Conservation (phyloP, 2,888 invertebrate genomes). For the Dicyrtoma fusca region DNA sequence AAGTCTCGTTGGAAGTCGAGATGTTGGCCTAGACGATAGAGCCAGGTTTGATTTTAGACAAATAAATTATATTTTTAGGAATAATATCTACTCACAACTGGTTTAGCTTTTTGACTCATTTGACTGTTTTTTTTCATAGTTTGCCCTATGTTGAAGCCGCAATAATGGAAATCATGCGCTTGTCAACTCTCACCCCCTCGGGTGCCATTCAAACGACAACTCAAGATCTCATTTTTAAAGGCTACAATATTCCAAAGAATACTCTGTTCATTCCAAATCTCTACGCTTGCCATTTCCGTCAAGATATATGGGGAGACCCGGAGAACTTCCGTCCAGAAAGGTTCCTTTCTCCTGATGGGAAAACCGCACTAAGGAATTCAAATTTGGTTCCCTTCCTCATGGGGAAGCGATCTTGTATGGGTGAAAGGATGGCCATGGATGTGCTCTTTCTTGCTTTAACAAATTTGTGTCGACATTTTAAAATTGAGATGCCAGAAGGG, state of each 20-base stretch:
- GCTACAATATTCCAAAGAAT: neutral
- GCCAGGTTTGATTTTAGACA: neutral
- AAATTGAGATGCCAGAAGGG: too few relatives aligned
- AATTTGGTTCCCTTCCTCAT: too few relatives aligned
- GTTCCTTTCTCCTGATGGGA: neutral
- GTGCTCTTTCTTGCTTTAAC: too few relatives aligned
- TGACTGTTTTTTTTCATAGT: too few relatives aligned
- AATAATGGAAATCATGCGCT: neutral
- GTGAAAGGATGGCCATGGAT: too few relatives aligned
- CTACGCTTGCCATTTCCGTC: neutral
- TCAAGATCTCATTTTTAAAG: neutral
- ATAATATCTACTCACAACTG: too few relatives aligned
- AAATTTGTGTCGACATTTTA: too few relatives aligned
- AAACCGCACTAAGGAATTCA: too few relatives aligned
- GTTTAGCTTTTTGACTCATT: too few relatives aligned
- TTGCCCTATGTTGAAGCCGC: neutral
- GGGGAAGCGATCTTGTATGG: too few relatives aligned
- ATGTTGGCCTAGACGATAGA: neutral
- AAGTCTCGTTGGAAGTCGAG: neutral
- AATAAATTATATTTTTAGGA: too few relatives aligned
- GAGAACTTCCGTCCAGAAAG: conserved; percentile 1
- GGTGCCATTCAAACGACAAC: neutral
- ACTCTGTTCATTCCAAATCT: neutral
- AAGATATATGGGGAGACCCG: neutral
- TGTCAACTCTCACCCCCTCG: neutral